Evolutionary conservation across 1,140 invertebrate species (phyloP).

Genomic region (Pogonognathellus flavescens): DNA sequence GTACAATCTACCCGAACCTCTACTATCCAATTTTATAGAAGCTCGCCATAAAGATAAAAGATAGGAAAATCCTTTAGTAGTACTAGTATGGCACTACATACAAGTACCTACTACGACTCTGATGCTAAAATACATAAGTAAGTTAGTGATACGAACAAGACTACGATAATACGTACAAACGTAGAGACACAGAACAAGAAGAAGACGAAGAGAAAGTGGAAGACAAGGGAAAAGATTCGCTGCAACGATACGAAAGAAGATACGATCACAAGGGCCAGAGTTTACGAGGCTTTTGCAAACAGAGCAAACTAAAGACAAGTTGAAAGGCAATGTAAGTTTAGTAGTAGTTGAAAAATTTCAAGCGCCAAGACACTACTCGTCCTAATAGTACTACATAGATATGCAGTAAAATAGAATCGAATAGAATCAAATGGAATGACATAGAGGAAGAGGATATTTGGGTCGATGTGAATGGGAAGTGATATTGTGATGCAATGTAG

Average conservation of each 20-base stretch:
- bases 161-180: too few species aligned
- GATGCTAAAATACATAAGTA: slow-evolving; percentile 20
- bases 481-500: slow-evolving; percentile 21
- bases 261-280: slow-evolving; percentile 17
- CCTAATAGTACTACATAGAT: not conserved
- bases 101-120: too few species aligned
- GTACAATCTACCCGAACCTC: not conserved
- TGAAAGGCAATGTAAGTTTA: not conserved
- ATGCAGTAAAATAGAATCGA: not conserved
- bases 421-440: slow-evolving; percentile 17
- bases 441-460: slow-evolving; percentile 17
- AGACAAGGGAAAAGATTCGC: not conserved
- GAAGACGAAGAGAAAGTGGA: too few species aligned
- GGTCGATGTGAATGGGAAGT: slow-evolving; percentile 12
- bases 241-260: not conserved
- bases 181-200: too few species aligned
- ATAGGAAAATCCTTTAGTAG: slow-evolving; percentile 7
- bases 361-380: not conserved
- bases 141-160: not conserved
- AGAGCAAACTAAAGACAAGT: slow-evolving; percentile 4
- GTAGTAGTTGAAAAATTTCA: not conserved
- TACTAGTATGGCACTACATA: not conserved
- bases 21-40: not conserved
- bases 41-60: slow-evolving; percentile 31
- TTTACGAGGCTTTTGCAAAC: slow-evolving; percentile 22